Evolutionary conservation across 2,888 invertebrate species (phyloP).

Genomic region (Smittia sp.): DNA sequence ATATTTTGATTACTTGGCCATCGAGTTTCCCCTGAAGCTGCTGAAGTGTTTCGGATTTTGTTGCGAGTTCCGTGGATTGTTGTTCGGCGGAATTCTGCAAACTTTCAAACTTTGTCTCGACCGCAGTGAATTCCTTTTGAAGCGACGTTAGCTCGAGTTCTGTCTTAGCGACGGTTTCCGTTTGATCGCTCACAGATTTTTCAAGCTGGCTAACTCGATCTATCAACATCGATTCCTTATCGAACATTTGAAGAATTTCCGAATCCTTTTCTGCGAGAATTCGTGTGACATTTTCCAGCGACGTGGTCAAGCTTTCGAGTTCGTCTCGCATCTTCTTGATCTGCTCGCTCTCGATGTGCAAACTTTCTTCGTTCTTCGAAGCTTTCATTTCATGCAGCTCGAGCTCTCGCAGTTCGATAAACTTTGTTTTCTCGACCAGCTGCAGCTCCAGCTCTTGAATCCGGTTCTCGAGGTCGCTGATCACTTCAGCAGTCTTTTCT

Average conservation of each 20-base stretch:
- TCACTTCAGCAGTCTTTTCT: slow-evolving; percentile 26
- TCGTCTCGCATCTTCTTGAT: slow-evolving; percentile 40
- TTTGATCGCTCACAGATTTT: background rate
- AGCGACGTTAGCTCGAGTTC: background rate
- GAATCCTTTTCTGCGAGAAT: background rate
- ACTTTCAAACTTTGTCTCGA: background rate
- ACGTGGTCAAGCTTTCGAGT: slow-evolving; percentile 36
- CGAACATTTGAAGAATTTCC: background rate
- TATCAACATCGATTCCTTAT: background rate
- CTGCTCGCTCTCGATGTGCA: slow-evolving; percentile 30
- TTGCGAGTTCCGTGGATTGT: slow-evolving; percentile 44
- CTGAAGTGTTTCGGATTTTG: background rate
- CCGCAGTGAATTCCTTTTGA: background rate
- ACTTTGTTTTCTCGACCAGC: slow-evolving; percentile 45
- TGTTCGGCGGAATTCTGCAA: slow-evolving; percentile 45
- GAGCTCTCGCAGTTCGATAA: slow-evolving; percentile 44
- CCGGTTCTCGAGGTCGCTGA: slow-evolving; percentile 45
- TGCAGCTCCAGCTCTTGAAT: slow-evolving; percentile 58
- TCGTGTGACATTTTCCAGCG: background rate
- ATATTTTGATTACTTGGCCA: background rate
- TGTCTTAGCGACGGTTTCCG: background rate
- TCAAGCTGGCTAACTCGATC: background rate
- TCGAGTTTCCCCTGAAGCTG: background rate
- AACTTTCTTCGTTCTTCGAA: slow-evolving; percentile 41
- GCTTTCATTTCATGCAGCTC: slow-evolving; percentile 45